Evolutionary conservation across 2,797 vertebrate genomes (phyloP), one percentile per base, ranked within the genome.

Genomic region (Dendrocincla fuliginosa): DNA sequence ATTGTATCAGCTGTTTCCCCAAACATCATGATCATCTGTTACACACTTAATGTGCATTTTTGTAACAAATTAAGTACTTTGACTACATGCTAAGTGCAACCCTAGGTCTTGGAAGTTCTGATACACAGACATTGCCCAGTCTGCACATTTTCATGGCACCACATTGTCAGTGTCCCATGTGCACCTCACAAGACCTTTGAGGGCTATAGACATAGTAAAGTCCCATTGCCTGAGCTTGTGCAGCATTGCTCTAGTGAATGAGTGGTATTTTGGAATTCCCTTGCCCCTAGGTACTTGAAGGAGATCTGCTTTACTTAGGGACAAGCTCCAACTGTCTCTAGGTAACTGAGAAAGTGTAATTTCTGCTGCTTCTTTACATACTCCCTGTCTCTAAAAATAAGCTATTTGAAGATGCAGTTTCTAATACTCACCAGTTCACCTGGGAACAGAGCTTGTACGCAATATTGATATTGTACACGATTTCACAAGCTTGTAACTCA

Each of bases 371-470:
- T 80, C 47, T 84, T 53, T 46, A 32, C 50, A 55, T 68, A 35
- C 12, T 71, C 89, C 61, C 61, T 86, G 69, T 16, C 65, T 95
- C 85, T 95, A 90, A 93, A 97, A 91, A 95, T 88, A 91, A 69
- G n/a, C 69, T 65, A 6, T 73, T 88, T 91, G 65, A 86, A 84
- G 64, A 81, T 76, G 76, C 25, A 18, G 20, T 69, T 84, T 71
- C 61, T 87, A 81, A 13, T 55, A 59, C 53, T 84, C n/a, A 44
- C 39, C 27, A 55, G 91, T 85, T 94, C 87, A 91, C 82, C 89
- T 86, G 65, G 46, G 69, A 89, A 39, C 22, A 76, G 53, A 83
- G n/a, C 30, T 91, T 28, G 39, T 75, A 35, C 27, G 3, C 60
- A 83, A 17, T 49, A 60, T 16, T 27, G 79, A 30, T 78, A 61